These are phyloP conservation scores for Leptinotarsa texana DNA, from an alignment of 1,140 invertebrate species.

Conservation along the genomic window DNA sequence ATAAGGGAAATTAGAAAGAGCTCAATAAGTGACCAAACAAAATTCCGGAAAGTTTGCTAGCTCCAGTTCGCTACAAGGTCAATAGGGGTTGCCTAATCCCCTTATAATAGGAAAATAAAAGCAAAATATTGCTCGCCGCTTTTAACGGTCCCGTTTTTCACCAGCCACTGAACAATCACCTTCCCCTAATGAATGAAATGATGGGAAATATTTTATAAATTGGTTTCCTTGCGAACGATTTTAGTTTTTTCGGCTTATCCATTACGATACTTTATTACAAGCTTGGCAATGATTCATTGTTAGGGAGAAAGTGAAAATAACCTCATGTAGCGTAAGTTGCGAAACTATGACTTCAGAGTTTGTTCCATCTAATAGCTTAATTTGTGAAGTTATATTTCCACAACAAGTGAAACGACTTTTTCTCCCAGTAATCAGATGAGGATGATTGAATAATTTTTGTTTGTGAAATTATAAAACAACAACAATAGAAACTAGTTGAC, in stretches of 20 bases:
- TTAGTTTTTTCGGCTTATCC: neutral
- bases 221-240: constrained; percentile 17
- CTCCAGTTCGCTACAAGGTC: constrained; percentile 30
- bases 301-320: too few relatives aligned
- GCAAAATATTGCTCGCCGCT: constrained; percentile 32
- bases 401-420: too few relatives aligned
- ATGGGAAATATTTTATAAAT: constrained; percentile 29
- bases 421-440: too few relatives aligned
- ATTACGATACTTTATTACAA: constrained; percentile 16
- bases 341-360: too few relatives aligned
- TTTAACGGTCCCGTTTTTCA: constrained; percentile 26
- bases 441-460: too few relatives aligned
- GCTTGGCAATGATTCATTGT: neutral
- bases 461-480: too few relatives aligned
- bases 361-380: too few relatives aligned
- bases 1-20: constrained; percentile 21
- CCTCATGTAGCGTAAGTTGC: too few relatives aligned
- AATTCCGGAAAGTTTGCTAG: constrained; percentile 10
- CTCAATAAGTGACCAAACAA: constrained; percentile 28
- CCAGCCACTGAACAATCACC: constrained; percentile 21
- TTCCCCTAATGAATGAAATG: constrained; percentile 21
- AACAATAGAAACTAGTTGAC: too few relatives aligned
- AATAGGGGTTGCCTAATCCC: constrained; percentile 31
- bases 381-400: too few relatives aligned
- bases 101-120: constrained; percentile 37